Base-by-base conservation (phyloP, 2,888 invertebrate genomes). In the Pachliopta kotzebuea region DNA sequence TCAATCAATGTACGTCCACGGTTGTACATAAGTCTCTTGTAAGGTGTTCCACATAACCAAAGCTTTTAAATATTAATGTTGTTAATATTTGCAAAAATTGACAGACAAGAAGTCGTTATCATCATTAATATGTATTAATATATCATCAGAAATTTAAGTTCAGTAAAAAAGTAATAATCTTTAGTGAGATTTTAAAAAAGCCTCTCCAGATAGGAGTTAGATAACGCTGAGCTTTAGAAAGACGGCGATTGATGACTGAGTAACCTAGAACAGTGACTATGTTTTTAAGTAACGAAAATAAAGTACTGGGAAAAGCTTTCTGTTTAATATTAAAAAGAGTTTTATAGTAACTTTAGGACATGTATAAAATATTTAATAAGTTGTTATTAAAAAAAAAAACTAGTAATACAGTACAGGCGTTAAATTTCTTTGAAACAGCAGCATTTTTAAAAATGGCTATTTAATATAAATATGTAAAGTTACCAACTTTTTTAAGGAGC, bases 401-500 rank as follows among this genome's bases (percentile, higher is more conserved):
- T 26, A 26, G 37, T 11, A 37, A 37, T 1, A 14, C 14, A 14
- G 4, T 37, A 37, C 2, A 37, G 14, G 37, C 37, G 11, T 37
- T 37, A 37, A 4, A 37, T 11, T 37, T 37, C 2, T 37, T 37
- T 37, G 4, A 4, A 11, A 11, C 37, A 14, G n/a, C 31, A 45
- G 45, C 45, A 49, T 7, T n/a, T 14, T 4, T 20, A 18, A 20
- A n/a, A 18, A 20, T 42, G 21, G 7, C 20, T 9, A 52, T 11
- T 20, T 21, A 52, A 23, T 21, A n/a, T 21, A 18, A 21, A 52
- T 52, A 7, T 18, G n/a, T 3, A 23, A 49, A 59, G 60, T 59
- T 54, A 24, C 31, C 49, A 60, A 60, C 52, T 63, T 58, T 61
- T 54, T 61, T 49, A 65, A 65, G 61, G 61, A 45, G 53, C 42